Base-by-base conservation (phyloP, 2,888 invertebrate genomes). In the Drosophila nr. perissopoda region DNA sequence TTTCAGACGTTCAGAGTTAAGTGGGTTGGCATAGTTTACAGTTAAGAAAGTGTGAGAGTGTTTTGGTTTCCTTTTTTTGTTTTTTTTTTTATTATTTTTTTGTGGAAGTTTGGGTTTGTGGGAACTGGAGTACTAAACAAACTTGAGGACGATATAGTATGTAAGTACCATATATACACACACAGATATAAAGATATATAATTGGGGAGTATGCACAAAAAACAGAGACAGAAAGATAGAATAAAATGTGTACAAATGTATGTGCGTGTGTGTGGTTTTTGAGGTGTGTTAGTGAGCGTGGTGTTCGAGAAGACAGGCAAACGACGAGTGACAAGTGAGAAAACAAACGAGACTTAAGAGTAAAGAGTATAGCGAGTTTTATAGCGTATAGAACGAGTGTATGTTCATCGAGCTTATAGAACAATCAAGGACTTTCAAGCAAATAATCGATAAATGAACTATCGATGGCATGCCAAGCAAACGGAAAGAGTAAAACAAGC, bases 91-190 rank as follows among this genome's bases (percentile, higher is more conserved):
- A 40, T 57, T 16, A 18, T 27, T 45, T 21, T n/a, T 45, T 29
- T 42, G 16, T 10, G 58, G 58, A 31, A 42, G 38, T 18, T 16
- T 34, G n/a, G 29, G 48, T 25, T 42, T 51, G 34, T 36, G 36
- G 27, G 16, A 48, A 34, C 27, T 66, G 42, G 66, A 72, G 38
- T 77, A 72, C 74, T 71, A 78, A 73, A 62, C 70, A 84, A 77
- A 73, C 85, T 83, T 83, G 83, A 66, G 69, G 63, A 62, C 84
- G 82, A 84, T 57, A 40, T 29, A 21, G 62, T 42, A 54, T 49
- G 60, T 58, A 59, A 53, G 63, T 63, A 62, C 58, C 71, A 81
- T 56, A 71, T 65, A 72, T 61, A 76, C 64, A 73, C 68, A 76
- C 57, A 72, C 58, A 71, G 70, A 62, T 45, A 61, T 34, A 61